phyloP scores from a whole-genome alignment of 1,140 invertebrate species.

The Drosophila subobscura region DNA sequence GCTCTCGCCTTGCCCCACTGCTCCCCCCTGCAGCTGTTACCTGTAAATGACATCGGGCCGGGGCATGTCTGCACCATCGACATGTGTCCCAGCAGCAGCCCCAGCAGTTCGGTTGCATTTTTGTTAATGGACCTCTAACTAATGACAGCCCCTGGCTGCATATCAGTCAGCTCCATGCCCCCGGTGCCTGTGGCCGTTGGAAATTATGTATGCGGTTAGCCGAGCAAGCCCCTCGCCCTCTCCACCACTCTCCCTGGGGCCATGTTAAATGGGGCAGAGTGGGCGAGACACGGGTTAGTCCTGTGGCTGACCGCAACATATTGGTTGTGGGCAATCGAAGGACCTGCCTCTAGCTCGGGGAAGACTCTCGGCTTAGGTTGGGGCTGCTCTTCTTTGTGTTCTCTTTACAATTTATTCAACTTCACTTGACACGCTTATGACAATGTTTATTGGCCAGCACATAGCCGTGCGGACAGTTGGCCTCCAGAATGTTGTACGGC shows the following conservation, averaged over 20 bases:
- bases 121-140: slow-evolving; percentile 69
- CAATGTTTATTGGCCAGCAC: slow-evolving; percentile 74
- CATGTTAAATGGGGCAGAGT: background rate
- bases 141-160: slow-evolving; percentile 61
- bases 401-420: slow-evolving; percentile 5
- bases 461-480: slow-evolving; percentile 66
- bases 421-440: slow-evolving; percentile 58
- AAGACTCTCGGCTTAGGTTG: background rate
- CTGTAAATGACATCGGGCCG: slow-evolving; percentile 61
- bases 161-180: slow-evolving; percentile 38
- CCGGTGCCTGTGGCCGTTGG: slow-evolving; percentile 43
- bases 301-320: slow-evolving; percentile 39
- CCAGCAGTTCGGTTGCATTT: slow-evolving; percentile 49
- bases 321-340: slow-evolving; percentile 19
- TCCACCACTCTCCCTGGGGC: slow-evolving; percentile 37
- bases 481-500: slow-evolving; percentile 75
- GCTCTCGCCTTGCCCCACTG: slow-evolving; percentile 10
- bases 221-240: slow-evolving; percentile 1
- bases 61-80: slow-evolving; percentile 11
- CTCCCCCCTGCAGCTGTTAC: slow-evolving; percentile 73
- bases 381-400: background rate
- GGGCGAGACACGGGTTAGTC: slow-evolving; percentile 19
- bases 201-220: slow-evolving; percentile 55
- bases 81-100: slow-evolving; percentile 17
- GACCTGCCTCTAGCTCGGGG: background rate